Percentiles rank a stretch among this genome's conserved stretches.
phyloP scores from a whole-genome alignment of 2,113 vertebrate species.

The Tenrec ecaudatus region DNA sequence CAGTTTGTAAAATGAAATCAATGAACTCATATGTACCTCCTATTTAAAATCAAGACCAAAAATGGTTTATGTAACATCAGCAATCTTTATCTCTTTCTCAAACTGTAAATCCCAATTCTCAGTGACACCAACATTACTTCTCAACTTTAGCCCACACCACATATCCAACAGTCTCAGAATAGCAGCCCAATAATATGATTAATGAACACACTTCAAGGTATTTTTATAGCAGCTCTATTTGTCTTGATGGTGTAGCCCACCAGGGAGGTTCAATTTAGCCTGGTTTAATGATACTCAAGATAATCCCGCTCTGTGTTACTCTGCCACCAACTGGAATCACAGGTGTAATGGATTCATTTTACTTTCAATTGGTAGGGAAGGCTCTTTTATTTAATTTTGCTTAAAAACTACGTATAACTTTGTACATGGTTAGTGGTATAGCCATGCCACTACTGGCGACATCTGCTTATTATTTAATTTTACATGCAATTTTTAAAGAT shows the following conservation, averaged over 20 bases:
- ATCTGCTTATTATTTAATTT: constrained; percentile 31
- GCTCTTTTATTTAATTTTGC: constrained; percentile 62
- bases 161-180: background rate
- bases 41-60: constrained; percentile 34
- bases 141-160: background rate
- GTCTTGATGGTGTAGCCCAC: background rate
- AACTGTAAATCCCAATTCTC: constrained; percentile 30
- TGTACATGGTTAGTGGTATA: background rate
- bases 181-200: background rate
- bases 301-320: background rate
- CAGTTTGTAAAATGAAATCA: constrained; percentile 43
- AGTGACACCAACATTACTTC: background rate
- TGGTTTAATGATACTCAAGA: constrained; percentile 23
- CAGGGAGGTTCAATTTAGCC: constrained; percentile 9
- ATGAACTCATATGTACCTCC: background rate
- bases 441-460: background rate
- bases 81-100: constrained; percentile 18
- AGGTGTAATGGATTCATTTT: constrained; percentile 34
- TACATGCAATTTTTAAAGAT: background rate
- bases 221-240: constrained; percentile 6
- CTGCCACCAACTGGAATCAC: constrained; percentile 10
- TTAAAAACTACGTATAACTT: constrained; percentile 46
- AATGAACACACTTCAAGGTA: background rate
- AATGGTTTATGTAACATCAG: background rate
- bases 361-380: background rate